Conservation (phyloP, 2,113 vertebrate species). For the Lipotes vexillifer region DNA sequence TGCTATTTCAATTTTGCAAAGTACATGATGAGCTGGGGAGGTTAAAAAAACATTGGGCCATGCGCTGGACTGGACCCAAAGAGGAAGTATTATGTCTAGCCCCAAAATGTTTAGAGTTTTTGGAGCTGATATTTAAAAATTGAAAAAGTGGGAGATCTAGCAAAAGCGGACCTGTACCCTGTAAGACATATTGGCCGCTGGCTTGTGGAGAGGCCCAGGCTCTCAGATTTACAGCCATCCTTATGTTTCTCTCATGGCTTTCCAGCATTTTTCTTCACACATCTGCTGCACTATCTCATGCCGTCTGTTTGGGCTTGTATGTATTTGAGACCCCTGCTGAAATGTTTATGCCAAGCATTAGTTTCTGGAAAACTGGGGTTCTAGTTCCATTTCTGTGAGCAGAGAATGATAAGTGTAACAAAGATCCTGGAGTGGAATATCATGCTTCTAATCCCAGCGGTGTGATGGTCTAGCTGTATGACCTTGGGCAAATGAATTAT, state of each 20-base stretch:
- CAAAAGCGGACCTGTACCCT: neutral
- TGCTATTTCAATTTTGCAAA: neutral
- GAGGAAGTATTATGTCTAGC: neutral
- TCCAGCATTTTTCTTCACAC: neutral
- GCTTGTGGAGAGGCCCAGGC: neutral
- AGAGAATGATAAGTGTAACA: neutral
- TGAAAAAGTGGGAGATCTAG: neutral
- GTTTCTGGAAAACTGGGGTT: neutral
- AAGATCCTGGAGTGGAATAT: neutral
- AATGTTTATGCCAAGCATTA: neutral
- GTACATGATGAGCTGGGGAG: neutral
- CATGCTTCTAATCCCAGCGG: neutral
- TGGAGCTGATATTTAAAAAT: neutral
- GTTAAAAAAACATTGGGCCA: neutral
- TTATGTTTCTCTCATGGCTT: neutral
- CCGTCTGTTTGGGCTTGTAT: neutral
- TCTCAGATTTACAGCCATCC: fast-evolving
- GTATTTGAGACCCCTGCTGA: neutral
- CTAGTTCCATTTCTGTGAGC: neutral
- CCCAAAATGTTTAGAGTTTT: neutral
- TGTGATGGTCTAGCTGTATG: neutral
- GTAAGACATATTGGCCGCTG: neutral
- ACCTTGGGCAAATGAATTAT: neutral
- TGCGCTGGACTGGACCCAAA: neutral
- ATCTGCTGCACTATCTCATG: neutral